phyloP scores from a whole-genome alignment of 1,140 invertebrate genomes.

The Arctopsyche grandis region DNA sequence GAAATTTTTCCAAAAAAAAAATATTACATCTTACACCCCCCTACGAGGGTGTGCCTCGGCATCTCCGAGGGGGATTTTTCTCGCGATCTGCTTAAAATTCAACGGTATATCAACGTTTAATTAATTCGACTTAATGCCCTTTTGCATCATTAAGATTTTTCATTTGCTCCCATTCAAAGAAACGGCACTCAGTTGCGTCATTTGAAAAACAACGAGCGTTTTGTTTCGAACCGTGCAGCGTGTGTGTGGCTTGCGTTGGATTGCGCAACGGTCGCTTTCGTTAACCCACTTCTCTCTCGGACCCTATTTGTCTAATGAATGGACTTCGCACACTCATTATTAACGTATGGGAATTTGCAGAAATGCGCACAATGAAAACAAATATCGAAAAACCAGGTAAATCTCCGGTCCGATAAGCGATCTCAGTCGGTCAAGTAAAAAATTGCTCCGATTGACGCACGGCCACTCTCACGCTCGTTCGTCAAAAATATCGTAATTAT shows the following conservation, averaged over 20 bases:
- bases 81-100: not conserved
- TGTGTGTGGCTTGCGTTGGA: too few species aligned
- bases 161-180: not conserved
- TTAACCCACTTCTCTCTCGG: not conserved
- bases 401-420: too few species aligned
- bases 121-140: slow-evolving; percentile 9
- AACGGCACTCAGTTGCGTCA: not conserved
- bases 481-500: too few species aligned
- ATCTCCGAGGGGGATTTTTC: not conserved
- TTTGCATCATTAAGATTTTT: slow-evolving; percentile 13
- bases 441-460: too few species aligned
- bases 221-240: too few species aligned
- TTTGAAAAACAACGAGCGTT: too few species aligned
- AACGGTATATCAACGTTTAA: slow-evolving; percentile 2
- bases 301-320: not conserved
- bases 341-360: not conserved
- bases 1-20: too few species aligned
- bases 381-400: too few species aligned
- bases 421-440: too few species aligned
- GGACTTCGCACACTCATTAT: not conserved
- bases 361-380: too few species aligned
- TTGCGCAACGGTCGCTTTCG: not conserved
- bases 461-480: too few species aligned
- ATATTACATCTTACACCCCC: too few species aligned
- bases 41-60: not conserved